Conservation (phyloP, 1,140 invertebrate species). For the Latrodectus geometricus region DNA sequence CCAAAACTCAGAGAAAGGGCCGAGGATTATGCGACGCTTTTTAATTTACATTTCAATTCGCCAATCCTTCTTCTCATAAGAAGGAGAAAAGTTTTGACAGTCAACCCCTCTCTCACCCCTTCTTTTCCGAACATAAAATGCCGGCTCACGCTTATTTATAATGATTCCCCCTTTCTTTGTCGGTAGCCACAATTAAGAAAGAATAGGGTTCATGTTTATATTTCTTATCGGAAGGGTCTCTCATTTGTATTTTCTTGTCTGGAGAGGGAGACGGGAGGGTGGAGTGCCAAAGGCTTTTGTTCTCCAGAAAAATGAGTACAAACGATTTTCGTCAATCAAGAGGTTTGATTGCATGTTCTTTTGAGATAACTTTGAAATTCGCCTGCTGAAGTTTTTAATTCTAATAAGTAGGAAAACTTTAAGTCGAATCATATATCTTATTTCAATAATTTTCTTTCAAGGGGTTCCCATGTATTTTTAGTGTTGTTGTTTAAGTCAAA, state of each 20-base stretch:
- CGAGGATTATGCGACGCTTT: not conserved
- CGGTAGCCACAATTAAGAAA: not conserved
- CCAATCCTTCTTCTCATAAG: constrained; percentile 6
- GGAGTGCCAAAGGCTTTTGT: not conserved
- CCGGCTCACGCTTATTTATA: constrained; percentile 5
- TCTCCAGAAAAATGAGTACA: not conserved
- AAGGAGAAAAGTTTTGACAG: constrained; percentile 31
- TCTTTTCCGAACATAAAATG: not conserved
- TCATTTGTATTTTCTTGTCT: not conserved
- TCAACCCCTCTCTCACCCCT: not conserved
- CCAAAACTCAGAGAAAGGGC: not conserved
- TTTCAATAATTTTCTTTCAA: too few species aligned
- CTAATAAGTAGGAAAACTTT: not conserved
- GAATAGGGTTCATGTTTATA: not conserved
- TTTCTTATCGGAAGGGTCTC: not conserved
- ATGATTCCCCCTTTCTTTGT: not conserved
- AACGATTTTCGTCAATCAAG: too few species aligned
- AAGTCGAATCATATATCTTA: too few species aligned
- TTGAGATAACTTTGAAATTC: too few species aligned
- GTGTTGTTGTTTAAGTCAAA: not conserved
- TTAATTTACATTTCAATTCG: constrained; percentile 15
- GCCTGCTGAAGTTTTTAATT: not conserved
- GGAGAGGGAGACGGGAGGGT: not conserved
- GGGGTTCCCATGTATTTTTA: not conserved
- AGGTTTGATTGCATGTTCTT: too few species aligned